Evolutionary conservation across 2,888 invertebrate species (phyloP).

Genomic region (Teleiodes luculella): DNA sequence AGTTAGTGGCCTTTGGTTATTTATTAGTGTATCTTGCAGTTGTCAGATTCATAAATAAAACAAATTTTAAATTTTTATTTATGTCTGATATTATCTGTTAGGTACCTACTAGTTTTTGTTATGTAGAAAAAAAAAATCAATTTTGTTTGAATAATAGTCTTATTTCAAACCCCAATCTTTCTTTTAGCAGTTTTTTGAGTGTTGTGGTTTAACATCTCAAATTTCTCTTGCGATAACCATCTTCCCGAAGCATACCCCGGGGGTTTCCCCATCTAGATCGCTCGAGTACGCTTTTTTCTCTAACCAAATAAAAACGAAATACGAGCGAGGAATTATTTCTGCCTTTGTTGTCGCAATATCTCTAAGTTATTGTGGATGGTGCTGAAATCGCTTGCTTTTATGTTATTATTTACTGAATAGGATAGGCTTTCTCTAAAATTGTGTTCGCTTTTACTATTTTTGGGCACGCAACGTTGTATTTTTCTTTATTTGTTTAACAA

Average conservation of each 20-base stretch:
- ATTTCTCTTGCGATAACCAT: background rate
- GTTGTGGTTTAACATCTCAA: background rate
- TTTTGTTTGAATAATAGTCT: too few species aligned
- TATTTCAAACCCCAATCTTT: too few species aligned
- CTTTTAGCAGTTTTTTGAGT: too few species aligned
- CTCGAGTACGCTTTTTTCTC: conserved; percentile 4
- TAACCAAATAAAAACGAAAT: conserved; percentile 19
- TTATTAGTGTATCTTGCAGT: too few species aligned
- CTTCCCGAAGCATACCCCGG: background rate
- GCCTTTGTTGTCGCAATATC: conserved; percentile 20
- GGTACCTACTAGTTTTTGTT: too few species aligned
- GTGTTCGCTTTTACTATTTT: conserved; percentile 5
- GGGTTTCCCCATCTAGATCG: background rate
- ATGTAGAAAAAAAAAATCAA: too few species aligned
- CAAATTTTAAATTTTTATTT: too few species aligned
- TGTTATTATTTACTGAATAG: conserved; percentile 20
- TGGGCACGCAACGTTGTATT: background rate
- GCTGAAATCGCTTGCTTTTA: conserved; percentile 22
- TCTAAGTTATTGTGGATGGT: conserved; percentile 23
- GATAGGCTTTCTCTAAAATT: background rate
- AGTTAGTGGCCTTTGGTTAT: too few species aligned
- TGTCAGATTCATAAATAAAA: too few species aligned
- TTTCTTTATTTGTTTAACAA: background rate
- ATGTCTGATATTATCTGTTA: too few species aligned
- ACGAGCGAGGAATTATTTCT: conserved; percentile 20